Evolutionary conservation across 2,113 vertebrate species (phyloP), one percentile per base, ranked within the genome.

Genomic region (Chunga burmeisteri): DNA sequence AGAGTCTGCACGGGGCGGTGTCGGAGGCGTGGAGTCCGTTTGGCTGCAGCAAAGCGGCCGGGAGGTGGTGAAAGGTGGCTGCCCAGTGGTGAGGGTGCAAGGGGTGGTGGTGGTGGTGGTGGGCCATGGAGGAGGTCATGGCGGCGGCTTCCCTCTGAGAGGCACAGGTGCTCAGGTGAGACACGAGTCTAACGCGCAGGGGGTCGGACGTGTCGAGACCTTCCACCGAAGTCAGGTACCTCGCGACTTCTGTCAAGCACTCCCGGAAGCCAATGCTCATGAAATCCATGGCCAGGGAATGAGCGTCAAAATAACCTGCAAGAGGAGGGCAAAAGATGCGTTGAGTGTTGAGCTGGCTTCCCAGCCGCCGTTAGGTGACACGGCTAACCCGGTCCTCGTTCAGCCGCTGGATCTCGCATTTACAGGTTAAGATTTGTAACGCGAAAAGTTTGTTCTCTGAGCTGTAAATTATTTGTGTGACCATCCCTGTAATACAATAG

Each of bases 231-330:
- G 98, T 99, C 97, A 99, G 97, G 96, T 99, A 99, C 40, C 99
- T 97, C 1, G 99, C 99, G 4, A 99, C 99, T 94, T 99, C 99
- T 0, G 98, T 98, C 82, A 99, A 88, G 89, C 99, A 99, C 97
- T 99, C 99, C 40, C 99, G 97, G 96, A 99, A 99, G 4, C 99
- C 99, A 29, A 99, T 98, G 98, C 99, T 99, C 98, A 99, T 99
- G 98, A 99, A 99, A 98, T 99, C 99, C 99, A 99, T 99, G 29
- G 99, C 99, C 27, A 99, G 97, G 7, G 98, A 98, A 16, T 99
- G 99, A 23, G 98, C 98, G 2, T 99, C 99, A 29, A 99, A 98
- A 90, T 98, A 99, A 95, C 99, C 99, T 99, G 84, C 11, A 56
- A 75, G 32, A 46, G 30, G 63, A 90, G n/a, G 47, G 56, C 52